phyloP scores from a whole-genome alignment of 2,888 invertebrate species.

The Phlogophora meticulosa region DNA sequence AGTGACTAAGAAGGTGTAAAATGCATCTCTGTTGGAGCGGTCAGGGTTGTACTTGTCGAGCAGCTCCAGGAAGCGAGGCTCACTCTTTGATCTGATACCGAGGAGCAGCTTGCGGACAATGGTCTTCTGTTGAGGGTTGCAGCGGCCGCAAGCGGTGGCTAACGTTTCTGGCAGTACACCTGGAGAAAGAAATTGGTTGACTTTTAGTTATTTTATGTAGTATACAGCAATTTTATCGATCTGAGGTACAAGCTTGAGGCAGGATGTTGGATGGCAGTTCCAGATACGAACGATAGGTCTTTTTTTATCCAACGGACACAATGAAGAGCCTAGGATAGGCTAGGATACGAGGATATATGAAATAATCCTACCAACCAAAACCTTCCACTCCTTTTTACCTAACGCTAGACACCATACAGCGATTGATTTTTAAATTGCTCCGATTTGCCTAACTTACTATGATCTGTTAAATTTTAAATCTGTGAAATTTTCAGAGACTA shows the following conservation, averaged over 20 bases:
- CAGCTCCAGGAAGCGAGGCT: constrained; percentile 92
- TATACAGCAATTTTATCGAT: background rate
- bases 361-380: background rate
- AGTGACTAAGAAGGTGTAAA: constrained; percentile 88
- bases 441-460: too few relatives aligned
- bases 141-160: constrained; percentile 92
- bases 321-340: too few relatives aligned
- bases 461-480: too few relatives aligned
- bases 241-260: background rate
- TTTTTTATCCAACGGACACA: too few relatives aligned
- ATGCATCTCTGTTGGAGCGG: constrained; percentile 92
- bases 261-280: too few relatives aligned
- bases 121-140: constrained; percentile 92
- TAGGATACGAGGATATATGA: too few relatives aligned
- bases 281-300: too few relatives aligned
- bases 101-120: constrained; percentile 92
- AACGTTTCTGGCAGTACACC: constrained; percentile 94
- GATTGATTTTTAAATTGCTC: too few relatives aligned
- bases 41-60: constrained; percentile 94
- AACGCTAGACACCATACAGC: too few relatives aligned
- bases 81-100: constrained; percentile 93
- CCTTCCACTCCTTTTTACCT: too few relatives aligned
- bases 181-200: constrained; percentile 77
- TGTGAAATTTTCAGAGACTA: too few relatives aligned
- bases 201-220: background rate